A percentile compares a stretch with the other conserved stretches of the same genome.
phyloP scores from a whole-genome alignment of 2,888 invertebrate species.

The Diarsia brunnea region DNA sequence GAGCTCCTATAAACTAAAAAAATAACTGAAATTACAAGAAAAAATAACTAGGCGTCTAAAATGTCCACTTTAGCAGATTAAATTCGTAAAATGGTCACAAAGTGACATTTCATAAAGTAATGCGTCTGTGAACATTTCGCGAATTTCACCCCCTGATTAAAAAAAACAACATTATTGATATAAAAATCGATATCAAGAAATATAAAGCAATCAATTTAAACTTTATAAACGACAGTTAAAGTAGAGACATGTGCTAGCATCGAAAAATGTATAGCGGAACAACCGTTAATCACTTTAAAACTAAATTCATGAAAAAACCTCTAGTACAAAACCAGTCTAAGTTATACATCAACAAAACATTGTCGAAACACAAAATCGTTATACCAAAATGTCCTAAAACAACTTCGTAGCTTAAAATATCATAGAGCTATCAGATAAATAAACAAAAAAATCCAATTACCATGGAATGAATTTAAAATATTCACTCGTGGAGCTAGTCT shows the following conservation, averaged over 20 bases:
- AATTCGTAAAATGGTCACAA: no score
- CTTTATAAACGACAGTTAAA: no score
- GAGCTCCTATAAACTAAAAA: no score
- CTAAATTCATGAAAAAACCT: neutral
- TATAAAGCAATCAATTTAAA: no score
- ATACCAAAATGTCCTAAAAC: slow-evolving; percentile 39
- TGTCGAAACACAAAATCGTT: slow-evolving; percentile 12
- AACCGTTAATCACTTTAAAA: neutral
- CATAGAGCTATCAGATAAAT: slow-evolving; percentile 52
- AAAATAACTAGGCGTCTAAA: no score
- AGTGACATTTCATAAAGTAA: no score
- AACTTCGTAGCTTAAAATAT: slow-evolving; percentile 45
- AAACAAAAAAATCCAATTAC: slow-evolving; percentile 70
- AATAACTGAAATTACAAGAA: no score
- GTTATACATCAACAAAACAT: neutral
- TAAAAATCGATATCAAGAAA: no score
- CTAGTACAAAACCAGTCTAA: neutral
- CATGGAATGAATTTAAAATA: slow-evolving; percentile 70
- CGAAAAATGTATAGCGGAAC: neutral
- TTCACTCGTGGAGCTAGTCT: slow-evolving; percentile 62
- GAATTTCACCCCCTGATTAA: no score
- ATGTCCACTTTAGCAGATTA: no score
- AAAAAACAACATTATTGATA: no score
- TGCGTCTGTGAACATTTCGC: no score
- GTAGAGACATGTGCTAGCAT: neutral